phyloP scores from a whole-genome alignment of 2,797 vertebrate species.

The Allobates femoralis region DNA sequence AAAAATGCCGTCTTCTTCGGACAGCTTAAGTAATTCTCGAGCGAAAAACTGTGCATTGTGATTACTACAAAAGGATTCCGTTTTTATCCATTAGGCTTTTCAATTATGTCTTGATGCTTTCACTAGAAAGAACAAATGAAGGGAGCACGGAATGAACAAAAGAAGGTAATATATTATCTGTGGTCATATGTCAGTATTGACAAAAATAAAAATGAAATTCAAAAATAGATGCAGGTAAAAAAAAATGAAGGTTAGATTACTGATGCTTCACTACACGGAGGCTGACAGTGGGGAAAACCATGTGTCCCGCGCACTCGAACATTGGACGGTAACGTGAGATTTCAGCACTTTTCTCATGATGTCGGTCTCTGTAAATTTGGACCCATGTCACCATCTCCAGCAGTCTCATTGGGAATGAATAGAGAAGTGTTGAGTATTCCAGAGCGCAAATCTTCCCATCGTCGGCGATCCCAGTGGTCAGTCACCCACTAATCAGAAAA shows the following conservation, averaged over 20 bases:
- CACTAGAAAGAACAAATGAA: slow-evolving; percentile 66
- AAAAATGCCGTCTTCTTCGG: slow-evolving; percentile 79
- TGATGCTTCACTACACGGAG: slow-evolving; percentile 46
- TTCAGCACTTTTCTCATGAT: neutral
- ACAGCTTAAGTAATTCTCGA: slow-evolving; percentile 77
- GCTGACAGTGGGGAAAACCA: neutral
- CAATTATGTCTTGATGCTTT: slow-evolving; percentile 74
- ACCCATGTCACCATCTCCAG: no score
- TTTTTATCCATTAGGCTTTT: slow-evolving; percentile 78
- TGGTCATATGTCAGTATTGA: slow-evolving; percentile 75
- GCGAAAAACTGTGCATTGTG: slow-evolving; percentile 77
- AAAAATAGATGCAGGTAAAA: slow-evolving; percentile 69
- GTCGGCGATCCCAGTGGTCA: no score
- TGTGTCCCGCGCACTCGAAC: neutral
- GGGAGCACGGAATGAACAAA: slow-evolving; percentile 43
- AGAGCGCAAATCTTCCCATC: no score
- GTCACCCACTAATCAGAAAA: no score
- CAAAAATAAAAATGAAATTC: slow-evolving; percentile 74
- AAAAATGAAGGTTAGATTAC: slow-evolving; percentile 69
- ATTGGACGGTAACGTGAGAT: neutral
- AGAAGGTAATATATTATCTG: slow-evolving; percentile 72
- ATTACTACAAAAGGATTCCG: slow-evolving; percentile 75
- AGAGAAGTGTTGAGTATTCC: no score
- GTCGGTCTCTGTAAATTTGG: neutral
- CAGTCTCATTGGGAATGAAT: no score